phyloP scores from a whole-genome alignment of 1,140 invertebrate species.

The Babylonia areolata region DNA sequence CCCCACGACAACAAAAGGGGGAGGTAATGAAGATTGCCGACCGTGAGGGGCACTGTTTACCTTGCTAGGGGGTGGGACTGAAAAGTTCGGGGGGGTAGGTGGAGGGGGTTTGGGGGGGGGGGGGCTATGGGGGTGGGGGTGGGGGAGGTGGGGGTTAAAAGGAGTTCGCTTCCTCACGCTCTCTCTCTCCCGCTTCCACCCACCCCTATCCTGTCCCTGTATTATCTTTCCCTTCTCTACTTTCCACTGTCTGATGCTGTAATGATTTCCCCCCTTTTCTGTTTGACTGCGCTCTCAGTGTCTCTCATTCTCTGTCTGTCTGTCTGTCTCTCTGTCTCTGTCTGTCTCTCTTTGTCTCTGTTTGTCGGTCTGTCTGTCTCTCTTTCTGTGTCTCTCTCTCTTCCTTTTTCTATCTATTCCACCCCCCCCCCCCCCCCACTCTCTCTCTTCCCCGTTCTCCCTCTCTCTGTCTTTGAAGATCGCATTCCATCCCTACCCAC shows the following conservation, averaged over 20 bases:
- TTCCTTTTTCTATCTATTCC: not conserved
- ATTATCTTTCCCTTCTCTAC: not conserved
- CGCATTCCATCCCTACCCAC: too few relatives aligned
- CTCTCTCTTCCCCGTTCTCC: not conserved
- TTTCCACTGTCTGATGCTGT: not conserved
- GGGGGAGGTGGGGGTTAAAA: too few relatives aligned
- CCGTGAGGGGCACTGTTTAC: slow-evolving; percentile 30
- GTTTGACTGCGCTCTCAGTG: too few relatives aligned
- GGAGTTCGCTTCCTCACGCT: not conserved
- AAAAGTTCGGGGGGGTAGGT: too few relatives aligned
- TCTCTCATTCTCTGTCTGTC: not conserved
- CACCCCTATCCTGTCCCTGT: not conserved
- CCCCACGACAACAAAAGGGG: slow-evolving; percentile 22
- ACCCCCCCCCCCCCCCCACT: not conserved
- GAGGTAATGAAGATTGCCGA: slow-evolving; percentile 34
- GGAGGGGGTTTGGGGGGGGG: too few relatives aligned
- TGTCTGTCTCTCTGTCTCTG: not conserved
- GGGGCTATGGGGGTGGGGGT: too few relatives aligned
- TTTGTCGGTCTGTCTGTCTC: not conserved
- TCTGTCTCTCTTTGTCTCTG: not conserved
- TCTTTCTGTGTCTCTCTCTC: not conserved
- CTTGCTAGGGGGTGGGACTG: slow-evolving; percentile 16
- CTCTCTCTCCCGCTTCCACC: not conserved
- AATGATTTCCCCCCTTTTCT: not conserved
- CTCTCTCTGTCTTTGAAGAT: not conserved